Conservation (phyloP, 2,797 vertebrate species). For the Acestrorhynchus altus region DNA sequence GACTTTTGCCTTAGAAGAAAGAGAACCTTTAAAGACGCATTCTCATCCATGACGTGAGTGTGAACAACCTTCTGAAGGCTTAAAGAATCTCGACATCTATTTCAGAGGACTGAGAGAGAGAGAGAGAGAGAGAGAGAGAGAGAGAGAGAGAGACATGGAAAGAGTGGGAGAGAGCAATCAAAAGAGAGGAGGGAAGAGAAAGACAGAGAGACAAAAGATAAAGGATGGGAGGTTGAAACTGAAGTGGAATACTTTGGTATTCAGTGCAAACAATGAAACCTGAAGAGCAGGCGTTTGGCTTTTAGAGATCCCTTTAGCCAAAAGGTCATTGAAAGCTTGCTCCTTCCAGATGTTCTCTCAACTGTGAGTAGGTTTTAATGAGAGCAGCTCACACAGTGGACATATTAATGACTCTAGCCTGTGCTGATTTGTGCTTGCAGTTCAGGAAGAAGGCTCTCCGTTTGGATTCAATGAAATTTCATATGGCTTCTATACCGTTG, state of each 20-base stretch:
- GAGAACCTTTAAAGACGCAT: background rate
- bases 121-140: too few species aligned
- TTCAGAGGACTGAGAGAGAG: background rate
- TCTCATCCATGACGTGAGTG: background rate
- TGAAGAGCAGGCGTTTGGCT: conserved; percentile 43
- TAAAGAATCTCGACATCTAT: conserved; percentile 6
- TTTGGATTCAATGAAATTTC: conserved; percentile 44
- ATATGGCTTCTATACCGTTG: conserved; percentile 55
- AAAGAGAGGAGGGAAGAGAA: background rate
- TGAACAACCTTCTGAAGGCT: background rate
- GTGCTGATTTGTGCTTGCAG: conserved; percentile 36
- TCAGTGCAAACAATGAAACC: conserved; percentile 52
- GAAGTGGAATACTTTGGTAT: conserved; percentile 41
- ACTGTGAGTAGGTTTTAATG: conserved; percentile 52
- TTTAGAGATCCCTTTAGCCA: conserved; percentile 43
- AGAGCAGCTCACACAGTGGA: conserved; percentile 40
- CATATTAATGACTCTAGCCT: conserved; percentile 46
- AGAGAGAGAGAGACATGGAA: background rate
- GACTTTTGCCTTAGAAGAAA: background rate
- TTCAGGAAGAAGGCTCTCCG: conserved; percentile 30
- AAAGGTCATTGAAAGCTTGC: conserved; percentile 52
- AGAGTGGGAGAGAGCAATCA: conserved; percentile 42
- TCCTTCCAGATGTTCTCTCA: conserved; percentile 50
- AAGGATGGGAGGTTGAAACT: conserved; percentile 6
- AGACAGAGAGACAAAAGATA: conserved; percentile 47